phyloP scores from a whole-genome alignment of 2,888 invertebrate species.

The Chrysopilus asiliformis region DNA sequence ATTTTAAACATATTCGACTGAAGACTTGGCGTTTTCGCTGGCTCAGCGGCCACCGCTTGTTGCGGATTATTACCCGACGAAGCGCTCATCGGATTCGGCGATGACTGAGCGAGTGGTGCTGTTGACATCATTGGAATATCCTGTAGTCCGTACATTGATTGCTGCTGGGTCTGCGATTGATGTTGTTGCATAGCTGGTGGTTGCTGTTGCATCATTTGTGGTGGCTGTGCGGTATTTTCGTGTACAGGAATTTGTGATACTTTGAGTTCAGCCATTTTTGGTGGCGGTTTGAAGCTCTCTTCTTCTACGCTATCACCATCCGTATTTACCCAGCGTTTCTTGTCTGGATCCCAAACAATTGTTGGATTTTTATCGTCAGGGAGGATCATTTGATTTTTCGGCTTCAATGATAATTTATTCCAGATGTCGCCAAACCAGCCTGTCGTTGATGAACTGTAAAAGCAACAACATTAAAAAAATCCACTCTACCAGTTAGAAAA shows the following conservation, averaged over 20 bases:
- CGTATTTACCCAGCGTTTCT: slow-evolving; percentile 74
- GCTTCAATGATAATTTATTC: slow-evolving; percentile 65
- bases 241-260: slow-evolving; percentile 10
- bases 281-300: slow-evolving; percentile 48
- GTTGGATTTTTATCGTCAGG: slow-evolving; percentile 90
- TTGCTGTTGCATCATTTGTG: slow-evolving; percentile 12
- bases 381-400: slow-evolving; percentile 89
- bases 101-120: slow-evolving; percentile 13
- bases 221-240: slow-evolving; percentile 5
- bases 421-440: slow-evolving; percentile 84
- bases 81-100: slow-evolving; percentile 11
- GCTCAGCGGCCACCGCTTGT: slow-evolving; percentile 10
- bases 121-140: slow-evolving; percentile 13
- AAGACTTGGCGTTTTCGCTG: slow-evolving; percentile 27
- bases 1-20: slow-evolving; percentile 65
- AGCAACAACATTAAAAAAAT: not conserved
- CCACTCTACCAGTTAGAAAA: not conserved
- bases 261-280: slow-evolving; percentile 48
- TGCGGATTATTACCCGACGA: slow-evolving; percentile 10
- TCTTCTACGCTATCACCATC: slow-evolving; percentile 53
- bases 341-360: slow-evolving; percentile 86
- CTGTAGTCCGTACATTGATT: slow-evolving; percentile 4
- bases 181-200: slow-evolving; percentile 6
- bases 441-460: slow-evolving; percentile 20
- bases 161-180: slow-evolving; percentile 2